These are phyloP conservation scores for Nipponia nippon DNA, from an alignment of 2,113 vertebrate genomes.

Conservation along the genomic window DNA sequence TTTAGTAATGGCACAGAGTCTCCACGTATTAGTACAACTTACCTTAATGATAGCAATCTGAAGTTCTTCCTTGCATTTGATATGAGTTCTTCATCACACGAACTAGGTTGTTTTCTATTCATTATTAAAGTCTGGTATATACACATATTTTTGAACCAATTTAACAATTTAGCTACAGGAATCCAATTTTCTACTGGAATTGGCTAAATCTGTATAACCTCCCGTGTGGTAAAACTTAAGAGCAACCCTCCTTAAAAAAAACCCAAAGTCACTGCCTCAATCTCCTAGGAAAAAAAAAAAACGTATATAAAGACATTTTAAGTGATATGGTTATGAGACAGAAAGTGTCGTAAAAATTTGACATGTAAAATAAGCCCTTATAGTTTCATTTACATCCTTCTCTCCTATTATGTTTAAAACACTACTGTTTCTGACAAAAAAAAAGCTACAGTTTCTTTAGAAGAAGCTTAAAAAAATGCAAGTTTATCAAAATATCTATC, in stretches of 20 bases:
- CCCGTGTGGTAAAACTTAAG: not conserved
- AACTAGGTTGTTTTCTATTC: not conserved
- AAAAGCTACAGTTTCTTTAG: not conserved
- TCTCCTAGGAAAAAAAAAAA: not conserved
- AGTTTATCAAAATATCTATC: not conserved
- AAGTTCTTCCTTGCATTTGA: not conserved
- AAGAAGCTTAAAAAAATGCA: not conserved
- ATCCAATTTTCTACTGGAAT: not conserved
- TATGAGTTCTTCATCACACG: not conserved
- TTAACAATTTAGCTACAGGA: not conserved
- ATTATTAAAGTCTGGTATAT: not conserved
- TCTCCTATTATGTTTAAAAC: not conserved
- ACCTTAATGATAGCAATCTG: conserved; percentile 14
- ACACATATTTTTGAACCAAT: not conserved
- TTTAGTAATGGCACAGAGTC: not conserved
- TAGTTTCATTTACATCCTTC: not conserved
- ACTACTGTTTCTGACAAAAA: not conserved
- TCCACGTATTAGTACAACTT: not conserved
- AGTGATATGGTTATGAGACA: not conserved
- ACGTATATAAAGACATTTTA: not conserved
- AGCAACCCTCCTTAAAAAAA: not conserved
- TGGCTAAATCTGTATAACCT: not conserved
- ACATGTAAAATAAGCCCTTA: not conserved
- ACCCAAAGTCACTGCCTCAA: not conserved
- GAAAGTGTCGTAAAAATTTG: not conserved